Evolutionary conservation across 2,113 vertebrate genomes (phyloP).

Genomic region (Mormyrus lacerda): DNA sequence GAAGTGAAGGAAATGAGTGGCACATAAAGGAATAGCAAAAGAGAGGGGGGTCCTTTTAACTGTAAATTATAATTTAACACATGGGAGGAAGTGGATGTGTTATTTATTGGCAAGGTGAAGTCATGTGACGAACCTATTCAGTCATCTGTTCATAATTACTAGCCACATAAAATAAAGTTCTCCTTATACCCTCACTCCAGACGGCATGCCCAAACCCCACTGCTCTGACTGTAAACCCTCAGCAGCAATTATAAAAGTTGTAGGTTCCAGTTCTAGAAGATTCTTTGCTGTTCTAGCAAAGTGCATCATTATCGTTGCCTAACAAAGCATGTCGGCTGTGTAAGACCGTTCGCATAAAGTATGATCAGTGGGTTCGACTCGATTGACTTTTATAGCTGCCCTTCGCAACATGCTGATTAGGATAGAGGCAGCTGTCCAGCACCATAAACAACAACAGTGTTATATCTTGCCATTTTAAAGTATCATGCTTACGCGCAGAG

Average conservation of each 20-base stretch:
- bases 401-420: neutral
- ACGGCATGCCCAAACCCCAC: neutral
- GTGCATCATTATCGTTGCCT: neutral
- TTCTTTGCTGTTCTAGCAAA: neutral
- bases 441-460: neutral
- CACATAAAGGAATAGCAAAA: neutral
- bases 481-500: neutral
- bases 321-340: neutral
- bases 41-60: neutral
- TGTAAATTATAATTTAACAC: neutral
- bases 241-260: neutral
- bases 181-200: neutral
- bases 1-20: neutral
- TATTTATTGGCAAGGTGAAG: neutral
- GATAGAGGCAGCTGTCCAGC: neutral
- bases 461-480: neutral
- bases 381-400: neutral
- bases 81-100: neutral
- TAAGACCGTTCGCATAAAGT: neutral
- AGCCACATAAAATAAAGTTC: neutral
- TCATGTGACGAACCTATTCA: neutral
- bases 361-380: neutral
- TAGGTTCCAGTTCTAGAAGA: neutral
- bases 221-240: neutral
- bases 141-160: neutral